Percentiles rank a stretch among this genome's conserved stretches.
Conservation (phyloP, 1,140 invertebrate genomes). For the Lucilia cuprina region DNA sequence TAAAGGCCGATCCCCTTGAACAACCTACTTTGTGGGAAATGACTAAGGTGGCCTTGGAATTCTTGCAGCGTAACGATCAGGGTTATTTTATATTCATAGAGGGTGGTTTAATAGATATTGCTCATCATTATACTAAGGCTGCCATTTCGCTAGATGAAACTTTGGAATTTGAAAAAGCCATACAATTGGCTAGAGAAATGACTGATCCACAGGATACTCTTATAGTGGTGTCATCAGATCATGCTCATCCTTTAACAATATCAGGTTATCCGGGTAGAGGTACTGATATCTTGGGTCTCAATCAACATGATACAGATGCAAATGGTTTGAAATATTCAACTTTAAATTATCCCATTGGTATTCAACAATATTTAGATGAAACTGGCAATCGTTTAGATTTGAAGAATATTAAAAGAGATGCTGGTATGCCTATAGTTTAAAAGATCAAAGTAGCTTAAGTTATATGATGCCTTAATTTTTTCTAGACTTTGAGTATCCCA, state of each 20-base stretch:
- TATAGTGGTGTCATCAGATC: conserved; percentile 75
- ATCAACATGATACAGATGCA: conserved; percentile 45
- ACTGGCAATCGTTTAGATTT: conserved; percentile 48
- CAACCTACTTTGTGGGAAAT: conserved; percentile 79
- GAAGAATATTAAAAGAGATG: conserved; percentile 27
- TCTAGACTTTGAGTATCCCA: conserved; percentile 61
- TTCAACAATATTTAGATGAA: conserved; percentile 63
- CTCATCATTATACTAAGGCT: conserved; percentile 72
- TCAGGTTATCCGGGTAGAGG: conserved; percentile 75
- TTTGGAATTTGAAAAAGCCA: conserved; percentile 71
- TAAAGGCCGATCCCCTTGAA: conserved; percentile 64
- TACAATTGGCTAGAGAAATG: conserved; percentile 67
- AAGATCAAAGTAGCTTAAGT: not conserved
- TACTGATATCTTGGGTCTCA: conserved; percentile 70
- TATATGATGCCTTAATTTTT: not conserved
- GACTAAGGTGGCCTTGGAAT: conserved; percentile 75
- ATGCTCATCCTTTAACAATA: conserved; percentile 73
- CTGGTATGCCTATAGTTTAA: not conserved
- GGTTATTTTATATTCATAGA: conserved; percentile 73
- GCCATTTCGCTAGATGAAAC: conserved; percentile 74
- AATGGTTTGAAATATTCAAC: conserved; percentile 69
- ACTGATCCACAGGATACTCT: conserved; percentile 70
- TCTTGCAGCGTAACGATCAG: conserved; percentile 72
- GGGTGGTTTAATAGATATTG: conserved; percentile 76
- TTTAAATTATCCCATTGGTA: conserved; percentile 72